Evolutionary conservation across 2,113 vertebrate species (phyloP).

Genomic region (Petrocephalus microphthalmus): DNA sequence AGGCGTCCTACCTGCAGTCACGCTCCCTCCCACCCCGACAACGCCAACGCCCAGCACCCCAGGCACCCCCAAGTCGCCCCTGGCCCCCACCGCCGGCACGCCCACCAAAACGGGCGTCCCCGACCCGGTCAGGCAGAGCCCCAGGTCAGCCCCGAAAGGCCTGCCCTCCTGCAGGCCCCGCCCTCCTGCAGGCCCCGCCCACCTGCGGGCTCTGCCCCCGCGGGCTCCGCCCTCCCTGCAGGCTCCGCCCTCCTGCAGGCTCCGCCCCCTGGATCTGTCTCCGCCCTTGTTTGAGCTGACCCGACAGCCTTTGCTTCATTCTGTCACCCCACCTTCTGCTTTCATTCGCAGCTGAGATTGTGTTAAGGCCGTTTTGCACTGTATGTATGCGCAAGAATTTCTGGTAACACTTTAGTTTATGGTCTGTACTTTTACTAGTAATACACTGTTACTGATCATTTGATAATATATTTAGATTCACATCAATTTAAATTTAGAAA

Average conservation of each 20-base stretch:
- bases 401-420: background rate
- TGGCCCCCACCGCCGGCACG: slow-evolving; percentile 56
- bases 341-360: background rate
- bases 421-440: background rate
- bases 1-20: slow-evolving; percentile 52
- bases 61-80: slow-evolving; percentile 76
- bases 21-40: slow-evolving; percentile 68
- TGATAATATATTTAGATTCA: background rate
- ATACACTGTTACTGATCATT: background rate
- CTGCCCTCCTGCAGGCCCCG: background rate
- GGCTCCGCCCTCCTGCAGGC: no score
- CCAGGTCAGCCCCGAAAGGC: slow-evolving; percentile 58
- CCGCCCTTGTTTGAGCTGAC: background rate
- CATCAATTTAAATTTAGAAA: background rate
- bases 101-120: slow-evolving; percentile 69
- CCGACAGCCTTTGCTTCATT: background rate
- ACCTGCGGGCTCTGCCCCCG: no score
- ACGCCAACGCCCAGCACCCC: slow-evolving; percentile 61
- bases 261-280: background rate
- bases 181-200: no score
- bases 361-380: no score
- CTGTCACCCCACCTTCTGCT: background rate
- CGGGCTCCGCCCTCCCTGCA: no score
- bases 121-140: slow-evolving; percentile 74
- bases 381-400: background rate